Base-by-base conservation (phyloP, 2,797 vertebrate species). In the Enteromius radiatus region DNA sequence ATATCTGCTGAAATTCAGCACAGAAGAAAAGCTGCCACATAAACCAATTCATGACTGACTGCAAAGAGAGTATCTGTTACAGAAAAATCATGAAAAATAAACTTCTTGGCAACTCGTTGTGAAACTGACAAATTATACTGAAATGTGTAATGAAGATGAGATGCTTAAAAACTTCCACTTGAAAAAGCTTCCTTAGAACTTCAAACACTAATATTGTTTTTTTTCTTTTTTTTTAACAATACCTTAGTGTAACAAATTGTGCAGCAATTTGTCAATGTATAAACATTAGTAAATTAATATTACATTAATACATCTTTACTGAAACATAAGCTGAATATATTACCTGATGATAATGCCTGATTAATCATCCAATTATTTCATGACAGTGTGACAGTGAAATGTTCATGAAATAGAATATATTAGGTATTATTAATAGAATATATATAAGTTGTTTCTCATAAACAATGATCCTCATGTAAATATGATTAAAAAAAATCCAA, bases 1-100 rank as follows among this genome's bases (percentile, higher is more conserved):
- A 80, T 59, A 77, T 21, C 75, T 43, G 19, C 52, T 76, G 77
- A 73, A 80, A 71, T 56, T 9, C 19, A 28, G 23, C 21, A 38
- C 23, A 31, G 31, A 83, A 70, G 36, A 61, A 23, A 63, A 23
- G 2, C 41, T 49, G 38, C 21, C 26, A 12, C 8, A 63, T 26
- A 23, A 45, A 73, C 9, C 4, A 77, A 64, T 17, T 52, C 38
- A 38, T 8, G 41, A 49, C 68, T 11, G 12, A 61, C 38, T 56
- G 54, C 26, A 56, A 70, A 41, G 26, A 49, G 68, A 28, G 67
- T 54, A 69, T 68, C 47, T 0, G 19, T 54, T 68, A 68, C 31
- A 28, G 49, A 63, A 63, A 7, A 31, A 19, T 36, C 38, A 28
- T 11, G 61, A 12, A 15, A 23, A 8, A 19, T 8, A 5, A 23